Evolutionary conservation across 2,797 vertebrate species (phyloP).

Genomic region (Sphenopsis melanotis): DNA sequence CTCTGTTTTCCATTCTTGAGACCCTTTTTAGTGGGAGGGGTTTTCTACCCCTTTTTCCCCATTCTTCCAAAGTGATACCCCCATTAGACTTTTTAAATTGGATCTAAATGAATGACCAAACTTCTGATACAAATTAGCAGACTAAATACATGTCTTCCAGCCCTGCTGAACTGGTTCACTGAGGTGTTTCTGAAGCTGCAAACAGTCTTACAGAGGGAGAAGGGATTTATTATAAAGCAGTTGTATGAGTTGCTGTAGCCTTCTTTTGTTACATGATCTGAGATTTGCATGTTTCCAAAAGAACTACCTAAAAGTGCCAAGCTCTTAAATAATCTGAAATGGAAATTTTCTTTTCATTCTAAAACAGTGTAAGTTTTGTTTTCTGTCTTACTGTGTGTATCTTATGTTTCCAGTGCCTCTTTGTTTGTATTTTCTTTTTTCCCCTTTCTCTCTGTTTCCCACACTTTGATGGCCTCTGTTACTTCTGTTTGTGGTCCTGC

Average conservation of each 20-base stretch:
- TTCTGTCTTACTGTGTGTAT: constrained; percentile 62
- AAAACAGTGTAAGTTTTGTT: constrained; percentile 39
- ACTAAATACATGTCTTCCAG: background rate
- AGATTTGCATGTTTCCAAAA: background rate
- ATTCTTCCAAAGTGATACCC: too few species aligned
- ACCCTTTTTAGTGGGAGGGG: background rate
- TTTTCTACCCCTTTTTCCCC: background rate
- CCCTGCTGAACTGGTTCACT: background rate
- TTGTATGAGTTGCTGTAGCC: background rate
- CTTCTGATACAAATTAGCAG: background rate
- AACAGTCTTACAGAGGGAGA: background rate
- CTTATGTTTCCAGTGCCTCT: constrained; percentile 71
- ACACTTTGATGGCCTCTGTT: constrained; percentile 77
- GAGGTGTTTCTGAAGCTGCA: background rate
- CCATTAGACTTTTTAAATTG: background rate
- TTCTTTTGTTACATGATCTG: background rate
- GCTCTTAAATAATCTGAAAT: background rate
- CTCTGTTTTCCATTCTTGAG: background rate
- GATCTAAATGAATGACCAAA: background rate
- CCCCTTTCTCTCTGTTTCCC: constrained; percentile 76
- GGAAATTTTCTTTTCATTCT: background rate
- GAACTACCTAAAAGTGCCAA: background rate
- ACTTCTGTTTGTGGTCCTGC: constrained; percentile 76
- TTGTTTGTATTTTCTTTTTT: constrained; percentile 74
- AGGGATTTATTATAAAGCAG: background rate